Percentiles rank a stretch among this genome's conserved stretches.
Conservation (phyloP, 64 coral and sea anemone species). For the Platygyra sinensis region DNA sequence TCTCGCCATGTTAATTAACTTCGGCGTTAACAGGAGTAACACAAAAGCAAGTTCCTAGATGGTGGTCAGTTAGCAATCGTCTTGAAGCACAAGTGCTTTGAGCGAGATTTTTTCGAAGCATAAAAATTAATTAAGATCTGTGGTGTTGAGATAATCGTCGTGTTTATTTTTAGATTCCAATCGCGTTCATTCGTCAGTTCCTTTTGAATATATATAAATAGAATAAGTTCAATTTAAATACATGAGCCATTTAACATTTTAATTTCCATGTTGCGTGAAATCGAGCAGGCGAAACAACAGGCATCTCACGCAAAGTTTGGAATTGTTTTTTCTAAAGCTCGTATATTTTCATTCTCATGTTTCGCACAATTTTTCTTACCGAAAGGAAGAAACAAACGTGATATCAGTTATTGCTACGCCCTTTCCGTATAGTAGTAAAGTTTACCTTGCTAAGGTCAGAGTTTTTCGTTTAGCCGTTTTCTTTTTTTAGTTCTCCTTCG, state of each 20-base stretch:
- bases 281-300: neutral
- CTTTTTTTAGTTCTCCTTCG: too few relatives aligned
- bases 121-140: too few relatives aligned
- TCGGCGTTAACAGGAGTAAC: too few relatives aligned
- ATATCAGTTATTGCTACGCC: too few relatives aligned
- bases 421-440: too few relatives aligned
- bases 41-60: too few relatives aligned
- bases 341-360: neutral
- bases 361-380: neutral
- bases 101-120: neutral
- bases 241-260: neutral
- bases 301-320: slow-evolving; percentile 4
- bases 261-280: slow-evolving; percentile 4
- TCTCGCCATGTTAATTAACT: neutral
- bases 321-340: neutral
- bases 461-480: too few relatives aligned
- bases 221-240: neutral
- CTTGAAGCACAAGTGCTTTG: neutral
- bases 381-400: too few relatives aligned
- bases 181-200: neutral
- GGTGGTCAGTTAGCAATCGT: neutral
- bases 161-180: neutral
- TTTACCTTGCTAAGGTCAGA: too few relatives aligned
- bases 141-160: neutral
- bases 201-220: neutral